Evolutionary conservation across 2,888 invertebrate species (phyloP).

Genomic region (Odontomyia ornata): DNA sequence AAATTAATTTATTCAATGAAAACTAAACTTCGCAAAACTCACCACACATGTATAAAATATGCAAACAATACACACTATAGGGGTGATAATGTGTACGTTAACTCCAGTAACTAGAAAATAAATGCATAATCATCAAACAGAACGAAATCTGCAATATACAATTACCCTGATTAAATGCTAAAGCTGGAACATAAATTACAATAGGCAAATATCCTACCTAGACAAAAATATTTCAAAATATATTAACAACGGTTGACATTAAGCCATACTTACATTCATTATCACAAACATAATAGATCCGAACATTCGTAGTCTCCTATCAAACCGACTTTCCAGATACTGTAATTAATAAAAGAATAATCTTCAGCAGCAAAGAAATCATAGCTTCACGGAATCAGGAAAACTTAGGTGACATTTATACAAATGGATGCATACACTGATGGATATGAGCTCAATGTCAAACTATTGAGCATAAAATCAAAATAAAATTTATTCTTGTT

Average conservation of each 20-base stretch:
- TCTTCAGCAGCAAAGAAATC: too few relatives aligned
- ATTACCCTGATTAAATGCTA: conserved; percentile 82
- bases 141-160: not conserved
- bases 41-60: conserved; percentile 87
- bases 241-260: not conserved
- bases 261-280: conserved; percentile 71
- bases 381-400: too few relatives aligned
- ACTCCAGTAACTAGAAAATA: conserved; percentile 79
- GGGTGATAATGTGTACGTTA: conserved; percentile 81
- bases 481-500: too few relatives aligned
- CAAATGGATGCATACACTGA: too few relatives aligned
- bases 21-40: conserved; percentile 60
- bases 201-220: conserved; percentile 82
- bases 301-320: conserved; percentile 75
- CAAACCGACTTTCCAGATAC: conserved; percentile 79
- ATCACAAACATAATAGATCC: conserved; percentile 79
- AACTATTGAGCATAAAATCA: too few relatives aligned
- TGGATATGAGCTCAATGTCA: too few relatives aligned
- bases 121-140: not conserved
- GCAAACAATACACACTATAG: conserved; percentile 84
- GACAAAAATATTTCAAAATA: conserved; percentile 7
- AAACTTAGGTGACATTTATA: too few relatives aligned
- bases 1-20: not conserved
- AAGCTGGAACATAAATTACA: conserved; percentile 80
- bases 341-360: conserved; percentile 58